Evolutionary conservation across 2,888 invertebrate species (phyloP).

Genomic region (Lasioglossum figueresi): DNA sequence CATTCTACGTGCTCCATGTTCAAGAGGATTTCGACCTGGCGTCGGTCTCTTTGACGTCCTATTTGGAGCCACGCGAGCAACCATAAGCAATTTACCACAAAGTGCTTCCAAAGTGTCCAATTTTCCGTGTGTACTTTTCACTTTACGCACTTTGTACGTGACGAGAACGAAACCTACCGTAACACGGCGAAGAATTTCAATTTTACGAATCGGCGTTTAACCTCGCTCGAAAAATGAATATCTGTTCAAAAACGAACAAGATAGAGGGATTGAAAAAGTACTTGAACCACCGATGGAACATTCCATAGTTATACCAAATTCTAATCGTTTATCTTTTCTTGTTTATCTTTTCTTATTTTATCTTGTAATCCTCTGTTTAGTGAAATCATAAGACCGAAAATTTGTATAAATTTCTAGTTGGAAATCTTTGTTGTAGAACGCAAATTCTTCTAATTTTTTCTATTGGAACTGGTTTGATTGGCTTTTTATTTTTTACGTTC

Average conservation of each 20-base stretch:
- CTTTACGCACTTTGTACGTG: slow-evolving; percentile 4
- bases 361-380: not conserved
- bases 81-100: slow-evolving; percentile 47
- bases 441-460: not conserved
- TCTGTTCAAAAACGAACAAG: no score
- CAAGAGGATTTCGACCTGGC: slow-evolving; percentile 42
- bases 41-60: slow-evolving; percentile 50
- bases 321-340: no score
- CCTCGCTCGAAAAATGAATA: not conserved
- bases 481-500: not conserved
- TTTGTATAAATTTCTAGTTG: not conserved
- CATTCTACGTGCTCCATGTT: slow-evolving; percentile 42
- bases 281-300: not conserved
- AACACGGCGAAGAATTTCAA: not conserved
- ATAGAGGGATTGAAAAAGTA: not conserved
- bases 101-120: slow-evolving; percentile 37
- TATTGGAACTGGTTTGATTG: not conserved
- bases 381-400: not conserved
- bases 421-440: not conserved
- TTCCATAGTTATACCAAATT: not conserved
- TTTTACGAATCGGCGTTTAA: not conserved
- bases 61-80: slow-evolving; percentile 40
- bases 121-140: slow-evolving; percentile 17
- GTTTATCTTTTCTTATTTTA: no score
- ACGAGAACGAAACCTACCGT: no score